Conservation (phyloP, 2,888 invertebrate species). For the Amiota minor region DNA sequence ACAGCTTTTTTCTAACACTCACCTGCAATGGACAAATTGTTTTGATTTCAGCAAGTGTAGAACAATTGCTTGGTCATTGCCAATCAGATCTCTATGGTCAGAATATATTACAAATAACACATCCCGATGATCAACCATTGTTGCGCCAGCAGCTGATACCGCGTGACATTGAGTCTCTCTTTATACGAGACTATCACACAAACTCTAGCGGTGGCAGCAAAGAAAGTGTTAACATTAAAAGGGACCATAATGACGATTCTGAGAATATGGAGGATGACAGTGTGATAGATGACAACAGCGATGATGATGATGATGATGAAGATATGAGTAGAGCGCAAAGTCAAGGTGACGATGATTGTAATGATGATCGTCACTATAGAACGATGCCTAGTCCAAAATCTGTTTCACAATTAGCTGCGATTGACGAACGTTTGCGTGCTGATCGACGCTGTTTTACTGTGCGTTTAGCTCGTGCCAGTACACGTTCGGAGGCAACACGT, state of each 20-base stretch:
- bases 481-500: conserved; percentile 80
- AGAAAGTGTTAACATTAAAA: neutral
- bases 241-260: neutral
- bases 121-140: conserved; percentile 83
- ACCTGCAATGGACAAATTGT: conserved; percentile 88
- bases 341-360: conserved; percentile 58
- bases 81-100: conserved; percentile 89
- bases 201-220: conserved; percentile 29
- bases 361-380: conserved; percentile 36
- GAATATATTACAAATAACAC: conserved; percentile 86
- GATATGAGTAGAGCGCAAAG: conserved; percentile 66
- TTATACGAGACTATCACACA: conserved; percentile 54
- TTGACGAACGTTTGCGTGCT: conserved; percentile 71
- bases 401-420: conserved; percentile 57
- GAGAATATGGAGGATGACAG: conserved; percentile 11
- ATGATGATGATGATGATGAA: conserved; percentile 53
- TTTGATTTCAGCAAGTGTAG: conserved; percentile 89
- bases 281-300: conserved; percentile 19
- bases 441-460: conserved; percentile 77
- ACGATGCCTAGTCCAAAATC: conserved; percentile 54
- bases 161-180: conserved; percentile 71
- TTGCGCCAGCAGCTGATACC: conserved; percentile 80
- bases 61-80: conserved; percentile 88
- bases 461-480: conserved; percentile 79
- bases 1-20: conserved; percentile 86